Percentiles rank a stretch among this genome's conserved stretches.
Evolutionary conservation across 2,113 vertebrate species (phyloP).

Genomic region (Hydrolagus affinis): DNA sequence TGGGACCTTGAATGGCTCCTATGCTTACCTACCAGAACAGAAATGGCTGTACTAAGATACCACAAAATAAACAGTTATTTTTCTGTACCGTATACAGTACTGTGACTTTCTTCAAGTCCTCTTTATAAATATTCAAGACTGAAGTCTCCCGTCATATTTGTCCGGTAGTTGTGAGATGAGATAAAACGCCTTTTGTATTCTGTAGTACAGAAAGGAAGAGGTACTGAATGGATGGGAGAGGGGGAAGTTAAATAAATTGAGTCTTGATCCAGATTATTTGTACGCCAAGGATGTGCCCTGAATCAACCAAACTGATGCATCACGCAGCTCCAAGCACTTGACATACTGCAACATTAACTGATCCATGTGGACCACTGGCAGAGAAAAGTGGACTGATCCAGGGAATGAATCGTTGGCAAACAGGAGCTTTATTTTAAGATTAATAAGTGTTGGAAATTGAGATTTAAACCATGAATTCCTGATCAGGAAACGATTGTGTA

Average conservation of each 20-base stretch:
- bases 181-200: neutral
- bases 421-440: neutral
- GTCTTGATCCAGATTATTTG: neutral
- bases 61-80: too few species aligned
- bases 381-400: neutral
- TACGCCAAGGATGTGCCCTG: neutral
- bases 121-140: neutral
- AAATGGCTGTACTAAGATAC: too few species aligned
- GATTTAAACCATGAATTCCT: neutral
- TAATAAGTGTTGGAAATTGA: neutral
- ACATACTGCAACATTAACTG: neutral
- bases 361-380: neutral
- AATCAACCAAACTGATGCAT: neutral
- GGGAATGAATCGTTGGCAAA: neutral
- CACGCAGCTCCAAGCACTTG: neutral
- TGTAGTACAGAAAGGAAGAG: neutral
- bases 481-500: neutral
- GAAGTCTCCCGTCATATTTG: neutral
- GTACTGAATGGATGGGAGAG: neutral
- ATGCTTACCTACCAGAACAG: too few species aligned
- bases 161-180: neutral
- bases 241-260: neutral
- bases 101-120: too few species aligned
- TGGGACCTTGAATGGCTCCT: slow-evolving; percentile 32
- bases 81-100: too few species aligned